Evolutionary conservation across 2,113 vertebrate genomes (phyloP).

Genomic region (Grallaria varia): DNA sequence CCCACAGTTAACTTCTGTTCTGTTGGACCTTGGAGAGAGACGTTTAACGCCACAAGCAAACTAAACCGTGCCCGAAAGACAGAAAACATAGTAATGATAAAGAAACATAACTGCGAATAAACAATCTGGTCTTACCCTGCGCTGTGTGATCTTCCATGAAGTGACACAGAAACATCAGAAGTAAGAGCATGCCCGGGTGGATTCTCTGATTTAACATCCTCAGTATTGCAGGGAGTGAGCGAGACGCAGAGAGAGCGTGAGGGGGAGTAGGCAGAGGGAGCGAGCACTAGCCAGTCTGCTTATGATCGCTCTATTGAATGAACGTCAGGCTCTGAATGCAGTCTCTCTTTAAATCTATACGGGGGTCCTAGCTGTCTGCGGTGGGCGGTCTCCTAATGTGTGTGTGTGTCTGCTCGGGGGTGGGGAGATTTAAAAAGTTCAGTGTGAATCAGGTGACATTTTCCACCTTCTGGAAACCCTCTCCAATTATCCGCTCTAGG

Average conservation of each 20-base stretch:
- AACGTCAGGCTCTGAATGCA: conserved; percentile 95
- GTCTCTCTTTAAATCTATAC: conserved; percentile 99
- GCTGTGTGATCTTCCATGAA: conserved; percentile 93
- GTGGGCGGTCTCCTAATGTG: conserved; percentile 93
- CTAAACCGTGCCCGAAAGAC: background rate
- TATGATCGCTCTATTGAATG: conserved; percentile 96
- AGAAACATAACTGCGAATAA: background rate
- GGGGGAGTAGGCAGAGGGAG: conserved; percentile 78
- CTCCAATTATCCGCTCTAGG: conserved; percentile 66
- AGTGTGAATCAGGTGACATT: conserved; percentile 94
- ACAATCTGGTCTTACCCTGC: conserved; percentile 85
- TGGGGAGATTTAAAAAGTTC: conserved; percentile 91
- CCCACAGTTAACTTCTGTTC: conserved; percentile 20
- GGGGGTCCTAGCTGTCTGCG: conserved; percentile 96
- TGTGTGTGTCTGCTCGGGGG: conserved; percentile 78
- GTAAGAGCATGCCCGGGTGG: conserved; percentile 86
- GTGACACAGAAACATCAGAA: conserved; percentile 88
- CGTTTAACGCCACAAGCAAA: background rate
- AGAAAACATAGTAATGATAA: background rate
- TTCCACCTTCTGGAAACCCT: conserved; percentile 81
- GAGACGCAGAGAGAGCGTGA: conserved; percentile 70
- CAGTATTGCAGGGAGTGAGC: conserved; percentile 64
- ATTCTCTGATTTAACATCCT: conserved; percentile 91
- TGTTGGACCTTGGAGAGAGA: conserved; percentile 28
- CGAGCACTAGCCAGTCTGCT: conserved; percentile 75